These are phyloP conservation scores for Theristus sp. DNA, from an alignment of 2,888 invertebrate species.

Conservation along the genomic window DNA sequence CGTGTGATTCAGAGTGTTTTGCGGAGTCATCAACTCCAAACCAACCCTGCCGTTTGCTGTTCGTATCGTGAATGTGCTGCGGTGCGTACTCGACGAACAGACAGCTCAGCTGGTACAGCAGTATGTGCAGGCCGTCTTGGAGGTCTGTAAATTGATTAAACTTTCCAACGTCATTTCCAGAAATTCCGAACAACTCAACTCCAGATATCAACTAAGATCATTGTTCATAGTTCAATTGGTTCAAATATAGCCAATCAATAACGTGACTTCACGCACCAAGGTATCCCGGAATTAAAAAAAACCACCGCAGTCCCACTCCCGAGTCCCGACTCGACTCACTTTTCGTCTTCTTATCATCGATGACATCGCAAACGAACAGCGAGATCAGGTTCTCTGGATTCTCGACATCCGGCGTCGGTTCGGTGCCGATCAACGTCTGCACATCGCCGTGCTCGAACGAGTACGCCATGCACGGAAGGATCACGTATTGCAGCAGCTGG, in stretches of 20 bases:
- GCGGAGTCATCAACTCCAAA: too few species aligned
- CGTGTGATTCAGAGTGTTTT: too few species aligned
- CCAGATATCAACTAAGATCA: too few species aligned
- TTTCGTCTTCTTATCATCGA: slow-evolving; percentile 5
- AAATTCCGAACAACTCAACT: too few species aligned
- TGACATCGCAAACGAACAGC: slow-evolving; percentile 43
- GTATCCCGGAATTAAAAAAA: too few species aligned
- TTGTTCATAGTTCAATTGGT: too few species aligned
- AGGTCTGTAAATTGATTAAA: too few species aligned
- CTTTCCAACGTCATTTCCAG: too few species aligned
- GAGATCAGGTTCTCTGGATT: slow-evolving; percentile 78
- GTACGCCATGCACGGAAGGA: slow-evolving; percentile 80
- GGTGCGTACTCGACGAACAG: slow-evolving; percentile 83
- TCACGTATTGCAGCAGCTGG: slow-evolving; percentile 57
- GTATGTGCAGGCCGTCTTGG: slow-evolving; percentile 76
- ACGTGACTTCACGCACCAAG: too few species aligned
- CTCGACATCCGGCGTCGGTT: slow-evolving; percentile 51
- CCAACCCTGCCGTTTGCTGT: slow-evolving; percentile 46
- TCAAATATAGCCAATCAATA: too few species aligned
- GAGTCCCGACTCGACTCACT: slow-evolving; percentile 42
- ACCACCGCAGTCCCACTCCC: too few species aligned
- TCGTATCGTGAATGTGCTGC: slow-evolving; percentile 86
- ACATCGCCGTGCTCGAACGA: slow-evolving; percentile 74
- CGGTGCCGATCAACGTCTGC: slow-evolving; percentile 26
- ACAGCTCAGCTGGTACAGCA: slow-evolving; percentile 74